Percentiles rank a stretch among this genome's conserved stretches.
phyloP scores from a whole-genome alignment of 1,140 invertebrate species.

The Drosophila carrolli region DNA sequence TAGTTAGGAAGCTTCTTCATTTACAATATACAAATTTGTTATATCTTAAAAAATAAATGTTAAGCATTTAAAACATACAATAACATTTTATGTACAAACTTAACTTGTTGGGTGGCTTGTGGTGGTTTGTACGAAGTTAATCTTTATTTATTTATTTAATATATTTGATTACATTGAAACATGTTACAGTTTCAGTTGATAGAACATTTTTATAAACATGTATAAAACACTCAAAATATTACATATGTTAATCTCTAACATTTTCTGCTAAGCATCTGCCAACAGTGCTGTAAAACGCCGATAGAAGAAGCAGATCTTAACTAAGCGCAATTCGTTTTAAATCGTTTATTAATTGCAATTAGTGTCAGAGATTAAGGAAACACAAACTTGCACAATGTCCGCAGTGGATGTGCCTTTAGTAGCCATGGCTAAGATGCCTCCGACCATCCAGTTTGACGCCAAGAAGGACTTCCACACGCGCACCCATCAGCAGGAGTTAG shows the following conservation, averaged over 20 bases:
- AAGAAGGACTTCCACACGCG: constrained; percentile 55
- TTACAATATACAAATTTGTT: constrained; percentile 30
- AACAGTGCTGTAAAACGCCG: constrained; percentile 6
- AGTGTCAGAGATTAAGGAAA: not conserved
- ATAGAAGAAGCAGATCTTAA: not conserved
- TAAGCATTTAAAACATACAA: constrained; percentile 18
- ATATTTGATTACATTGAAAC: too few species aligned
- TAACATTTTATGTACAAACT: not conserved
- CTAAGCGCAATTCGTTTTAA: constrained; percentile 26
- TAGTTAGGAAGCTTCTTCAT: constrained; percentile 21
- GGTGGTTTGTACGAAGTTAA: too few species aligned
- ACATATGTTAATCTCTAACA: not conserved
- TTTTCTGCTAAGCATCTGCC: not conserved
- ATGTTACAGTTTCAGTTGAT: too few species aligned
- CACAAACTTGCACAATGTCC: constrained; percentile 28
- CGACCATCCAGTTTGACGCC: constrained; percentile 46
- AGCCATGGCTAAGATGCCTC: constrained; percentile 11
- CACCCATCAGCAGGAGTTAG: constrained; percentile 49
- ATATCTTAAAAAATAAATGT: constrained; percentile 33
- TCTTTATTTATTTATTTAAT: too few species aligned
- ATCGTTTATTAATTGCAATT: constrained; percentile 8
- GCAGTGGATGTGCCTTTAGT: constrained; percentile 39
- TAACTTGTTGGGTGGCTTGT: not conserved
- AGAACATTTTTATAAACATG: too few species aligned
- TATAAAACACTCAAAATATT: too few species aligned